Percentiles rank a stretch among this genome's conserved stretches.
Evolutionary conservation across 2,113 vertebrate species (phyloP).

Genomic region (Ailuropoda melanoleuca): DNA sequence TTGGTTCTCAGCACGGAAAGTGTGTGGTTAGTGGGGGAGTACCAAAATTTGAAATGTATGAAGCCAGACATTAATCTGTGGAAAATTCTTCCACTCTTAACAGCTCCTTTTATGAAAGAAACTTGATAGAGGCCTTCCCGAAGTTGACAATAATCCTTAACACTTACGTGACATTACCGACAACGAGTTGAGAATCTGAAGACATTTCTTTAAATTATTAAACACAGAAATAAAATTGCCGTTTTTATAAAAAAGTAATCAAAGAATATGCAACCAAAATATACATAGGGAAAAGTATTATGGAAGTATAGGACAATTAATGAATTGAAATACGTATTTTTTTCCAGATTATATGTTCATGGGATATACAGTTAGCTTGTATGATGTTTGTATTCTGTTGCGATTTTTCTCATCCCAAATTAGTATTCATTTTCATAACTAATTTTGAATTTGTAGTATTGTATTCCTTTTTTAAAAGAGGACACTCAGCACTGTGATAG

Average conservation of each 20-base stretch:
- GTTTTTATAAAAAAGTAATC: neutral
- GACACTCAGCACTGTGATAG: neutral
- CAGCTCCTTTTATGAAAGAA: neutral
- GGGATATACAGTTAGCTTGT: neutral
- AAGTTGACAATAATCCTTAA: neutral
- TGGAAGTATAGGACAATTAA: no score
- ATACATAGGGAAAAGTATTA: neutral
- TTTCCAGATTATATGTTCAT: neutral
- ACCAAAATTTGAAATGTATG: neutral
- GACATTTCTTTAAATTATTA: neutral
- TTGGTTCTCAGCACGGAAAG: neutral
- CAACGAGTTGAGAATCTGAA: neutral
- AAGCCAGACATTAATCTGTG: neutral
- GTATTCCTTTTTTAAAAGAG: neutral
- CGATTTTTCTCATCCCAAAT: neutral
- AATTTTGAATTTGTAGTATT: neutral
- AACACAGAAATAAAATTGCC: neutral
- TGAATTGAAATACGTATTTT: neutral
- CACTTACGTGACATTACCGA: neutral
- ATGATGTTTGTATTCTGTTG: neutral
- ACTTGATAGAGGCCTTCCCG: neutral
- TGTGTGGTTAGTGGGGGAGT: neutral
- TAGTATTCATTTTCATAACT: neutral
- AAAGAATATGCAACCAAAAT: neutral
- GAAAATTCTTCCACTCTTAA: neutral